These are phyloP conservation scores for Enoplosus armatus DNA, from an alignment of 2,797 vertebrate species.

Conservation along the genomic window DNA sequence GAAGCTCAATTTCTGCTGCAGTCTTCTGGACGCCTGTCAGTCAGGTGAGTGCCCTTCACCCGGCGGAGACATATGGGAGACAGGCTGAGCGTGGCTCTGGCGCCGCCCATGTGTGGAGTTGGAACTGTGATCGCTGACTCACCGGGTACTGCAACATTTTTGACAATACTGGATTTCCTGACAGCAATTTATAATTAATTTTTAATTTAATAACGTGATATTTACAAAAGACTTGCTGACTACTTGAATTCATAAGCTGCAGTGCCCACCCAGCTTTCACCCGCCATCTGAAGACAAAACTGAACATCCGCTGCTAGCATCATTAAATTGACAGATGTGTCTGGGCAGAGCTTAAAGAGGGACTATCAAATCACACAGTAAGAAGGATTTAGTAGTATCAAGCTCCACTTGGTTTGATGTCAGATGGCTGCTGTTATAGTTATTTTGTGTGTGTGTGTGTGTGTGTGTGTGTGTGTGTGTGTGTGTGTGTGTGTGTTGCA, in stretches of 20 bases:
- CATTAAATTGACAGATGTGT: constrained; percentile 71
- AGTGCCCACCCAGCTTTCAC: not conserved
- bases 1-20: constrained; percentile 44
- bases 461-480: constrained; percentile 18
- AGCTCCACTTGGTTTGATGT: constrained; percentile 62
- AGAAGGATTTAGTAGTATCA: constrained; percentile 69
- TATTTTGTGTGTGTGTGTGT: constrained; percentile 32
- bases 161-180: not conserved
- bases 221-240: not conserved
- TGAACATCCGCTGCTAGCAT: constrained; percentile 52
- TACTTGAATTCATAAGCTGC: not conserved
- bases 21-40: constrained; percentile 12
- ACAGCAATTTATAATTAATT: not conserved
- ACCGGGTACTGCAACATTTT: not conserved
- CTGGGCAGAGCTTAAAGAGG: constrained; percentile 59
- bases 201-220: not conserved
- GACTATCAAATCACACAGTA: constrained; percentile 65
- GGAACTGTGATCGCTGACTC: not conserved
- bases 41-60: constrained; percentile 26
- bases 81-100: not conserved
- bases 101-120: not conserved
- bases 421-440: constrained; percentile 60
- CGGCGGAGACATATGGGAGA: not conserved
- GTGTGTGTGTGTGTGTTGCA: constrained; percentile 33
- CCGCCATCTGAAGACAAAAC: constrained; percentile 28